phyloP scores from a whole-genome alignment of 2,113 vertebrate genomes.

The Erpornis zantholeuca region DNA sequence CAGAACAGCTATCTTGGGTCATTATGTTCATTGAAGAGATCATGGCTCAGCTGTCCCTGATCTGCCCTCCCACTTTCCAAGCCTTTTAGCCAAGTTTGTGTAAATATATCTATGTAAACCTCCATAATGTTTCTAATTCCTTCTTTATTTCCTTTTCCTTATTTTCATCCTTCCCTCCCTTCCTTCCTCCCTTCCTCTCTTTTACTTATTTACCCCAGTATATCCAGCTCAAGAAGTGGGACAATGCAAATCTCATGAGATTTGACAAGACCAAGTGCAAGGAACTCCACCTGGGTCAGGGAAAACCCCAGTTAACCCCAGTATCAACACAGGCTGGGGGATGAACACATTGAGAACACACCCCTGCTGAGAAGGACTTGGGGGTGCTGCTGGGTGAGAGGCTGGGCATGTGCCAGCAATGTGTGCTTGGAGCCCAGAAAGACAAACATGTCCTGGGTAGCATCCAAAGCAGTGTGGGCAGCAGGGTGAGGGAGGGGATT shows the following conservation, averaged over 20 bases:
- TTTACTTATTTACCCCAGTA: not conserved
- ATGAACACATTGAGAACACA: not conserved
- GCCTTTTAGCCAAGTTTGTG: not conserved
- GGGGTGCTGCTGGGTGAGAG: not conserved
- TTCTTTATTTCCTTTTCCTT: not conserved
- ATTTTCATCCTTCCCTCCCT: not conserved
- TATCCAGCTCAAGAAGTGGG: not conserved
- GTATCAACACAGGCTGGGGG: not conserved
- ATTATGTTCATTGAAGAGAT: not conserved
- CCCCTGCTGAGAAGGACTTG: not conserved
- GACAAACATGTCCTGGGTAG: fast-evolving
- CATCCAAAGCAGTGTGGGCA: fast-evolving
- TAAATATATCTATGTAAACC: not conserved
- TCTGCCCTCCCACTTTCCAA: not conserved
- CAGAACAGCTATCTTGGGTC: not conserved
- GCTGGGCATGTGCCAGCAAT: fast-evolving
- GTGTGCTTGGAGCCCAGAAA: too few species aligned
- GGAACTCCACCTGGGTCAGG: not conserved
- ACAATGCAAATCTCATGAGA: not conserved
- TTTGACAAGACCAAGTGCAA: not conserved
- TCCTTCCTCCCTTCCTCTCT: not conserved
- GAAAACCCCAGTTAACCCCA: fast-evolving
- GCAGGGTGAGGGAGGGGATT: fast-evolving
- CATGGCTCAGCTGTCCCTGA: not conserved
- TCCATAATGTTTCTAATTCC: not conserved